Percentiles rank a stretch among this genome's conserved stretches.
Conservation (phyloP, 2,888 invertebrate genomes). For the Cerceris rybyensis region DNA sequence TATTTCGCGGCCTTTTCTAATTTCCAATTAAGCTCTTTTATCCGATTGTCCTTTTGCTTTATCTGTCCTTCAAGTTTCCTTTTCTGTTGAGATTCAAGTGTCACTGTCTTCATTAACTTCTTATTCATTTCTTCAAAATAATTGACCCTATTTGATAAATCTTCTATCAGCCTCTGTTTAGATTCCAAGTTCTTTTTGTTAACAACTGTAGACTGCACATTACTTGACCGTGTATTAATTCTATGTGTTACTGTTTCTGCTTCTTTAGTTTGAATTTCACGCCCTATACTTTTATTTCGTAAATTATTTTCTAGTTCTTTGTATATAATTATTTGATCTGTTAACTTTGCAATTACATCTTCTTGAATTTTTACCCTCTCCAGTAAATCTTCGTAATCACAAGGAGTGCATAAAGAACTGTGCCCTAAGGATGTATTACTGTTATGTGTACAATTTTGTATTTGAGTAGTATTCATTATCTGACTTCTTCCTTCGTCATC, state of each 20-base stretch:
- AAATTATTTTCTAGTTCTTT: conserved; percentile 69
- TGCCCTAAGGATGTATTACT: conserved; percentile 3
- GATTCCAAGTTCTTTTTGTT: conserved; percentile 41
- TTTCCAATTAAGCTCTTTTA: conserved; percentile 79
- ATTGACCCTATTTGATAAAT: conserved; percentile 69
- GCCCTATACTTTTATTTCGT: conserved; percentile 50
- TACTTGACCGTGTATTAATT: conserved; percentile 44
- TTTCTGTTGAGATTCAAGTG: conserved; percentile 69
- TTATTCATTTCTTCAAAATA: conserved; percentile 74
- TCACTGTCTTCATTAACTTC: conserved; percentile 72
- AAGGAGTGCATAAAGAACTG: background rate
- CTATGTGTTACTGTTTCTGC: conserved; percentile 53
- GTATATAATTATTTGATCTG: conserved; percentile 69
- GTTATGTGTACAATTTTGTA: conserved; percentile 22
- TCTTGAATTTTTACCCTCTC: conserved; percentile 71
- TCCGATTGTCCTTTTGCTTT: conserved; percentile 73
- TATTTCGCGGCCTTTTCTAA: conserved; percentile 77
- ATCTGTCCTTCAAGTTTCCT: conserved; percentile 72
- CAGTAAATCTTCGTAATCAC: conserved; percentile 53
- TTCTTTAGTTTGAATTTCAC: conserved; percentile 62
- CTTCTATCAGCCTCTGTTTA: conserved; percentile 64
- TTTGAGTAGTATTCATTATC: background rate
- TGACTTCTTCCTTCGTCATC: conserved; percentile 32
- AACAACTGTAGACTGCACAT: background rate
- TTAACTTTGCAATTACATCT: conserved; percentile 71